Percentiles rank a stretch among this genome's conserved stretches.
Evolutionary conservation across 2,113 vertebrate genomes (phyloP).

Genomic region (Pteruthius melanotis): DNA sequence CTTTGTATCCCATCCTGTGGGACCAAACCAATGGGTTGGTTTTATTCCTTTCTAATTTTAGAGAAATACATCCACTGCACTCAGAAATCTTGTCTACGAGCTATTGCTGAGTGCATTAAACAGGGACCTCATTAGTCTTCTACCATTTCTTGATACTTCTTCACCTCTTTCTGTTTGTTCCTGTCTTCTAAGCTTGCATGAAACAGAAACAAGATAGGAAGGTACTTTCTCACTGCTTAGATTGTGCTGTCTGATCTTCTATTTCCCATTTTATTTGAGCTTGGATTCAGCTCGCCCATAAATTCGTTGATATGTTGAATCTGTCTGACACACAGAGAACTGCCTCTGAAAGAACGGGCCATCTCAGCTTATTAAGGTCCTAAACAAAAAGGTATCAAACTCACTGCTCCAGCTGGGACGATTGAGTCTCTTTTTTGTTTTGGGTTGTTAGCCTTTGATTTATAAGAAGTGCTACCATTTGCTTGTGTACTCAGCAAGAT

Average conservation of each 20-base stretch:
- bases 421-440: not conserved
- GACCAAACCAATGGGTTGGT: not conserved
- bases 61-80: not conserved
- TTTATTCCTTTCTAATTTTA: slow-evolving; percentile 6
- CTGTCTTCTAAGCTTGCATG: not conserved
- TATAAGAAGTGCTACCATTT: not conserved
- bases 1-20: slow-evolving; percentile 8
- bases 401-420: not conserved
- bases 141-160: not conserved
- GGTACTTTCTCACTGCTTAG: not conserved
- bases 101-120: not conserved
- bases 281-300: not conserved
- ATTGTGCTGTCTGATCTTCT: not conserved
- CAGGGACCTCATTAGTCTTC: not conserved
- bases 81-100: not conserved
- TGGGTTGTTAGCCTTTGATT: not conserved
- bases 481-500: not conserved
- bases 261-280: not conserved
- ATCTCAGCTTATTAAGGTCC: not conserved
- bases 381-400: not conserved
- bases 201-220: not conserved
- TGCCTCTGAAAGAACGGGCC: not conserved
- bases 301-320: not conserved
- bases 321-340: not conserved
- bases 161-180: not conserved